phyloP scores from a whole-genome alignment of 1,140 invertebrate genomes.

The Glossosoma conforme region DNA sequence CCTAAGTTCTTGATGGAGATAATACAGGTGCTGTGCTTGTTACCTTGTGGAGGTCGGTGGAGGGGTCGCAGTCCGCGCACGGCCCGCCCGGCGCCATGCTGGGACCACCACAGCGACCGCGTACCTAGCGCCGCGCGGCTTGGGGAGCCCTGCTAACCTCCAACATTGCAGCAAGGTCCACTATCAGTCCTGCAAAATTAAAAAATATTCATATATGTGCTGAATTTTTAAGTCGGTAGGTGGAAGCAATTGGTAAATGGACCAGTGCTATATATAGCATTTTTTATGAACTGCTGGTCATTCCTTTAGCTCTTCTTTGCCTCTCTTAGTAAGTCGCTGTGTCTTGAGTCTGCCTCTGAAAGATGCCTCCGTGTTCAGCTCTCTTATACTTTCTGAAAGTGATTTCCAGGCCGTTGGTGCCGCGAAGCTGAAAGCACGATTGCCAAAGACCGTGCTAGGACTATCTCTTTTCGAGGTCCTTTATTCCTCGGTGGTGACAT shows the following conservation, averaged over 20 bases:
- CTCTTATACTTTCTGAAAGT: too few relatives aligned
- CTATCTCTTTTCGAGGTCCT: background rate
- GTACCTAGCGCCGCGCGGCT: constrained; percentile 42
- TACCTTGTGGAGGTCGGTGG: constrained; percentile 47
- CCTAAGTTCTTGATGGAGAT: background rate
- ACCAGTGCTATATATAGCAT: background rate
- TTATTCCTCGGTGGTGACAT: too few relatives aligned
- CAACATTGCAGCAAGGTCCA: background rate
- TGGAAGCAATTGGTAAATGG: too few relatives aligned
- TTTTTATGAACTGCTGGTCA: background rate
- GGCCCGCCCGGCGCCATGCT: constrained; percentile 37
- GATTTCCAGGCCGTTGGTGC: too few relatives aligned
- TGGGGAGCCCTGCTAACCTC: background rate
- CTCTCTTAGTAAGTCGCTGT: too few relatives aligned
- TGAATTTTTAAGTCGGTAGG: too few relatives aligned
- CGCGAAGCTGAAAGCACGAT: too few relatives aligned
- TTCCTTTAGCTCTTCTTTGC: too few relatives aligned
- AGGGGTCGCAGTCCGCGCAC: constrained; percentile 47
- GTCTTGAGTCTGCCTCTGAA: too few relatives aligned
- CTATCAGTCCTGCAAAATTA: background rate
- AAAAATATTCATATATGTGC: background rate
- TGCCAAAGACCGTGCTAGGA: too few relatives aligned
- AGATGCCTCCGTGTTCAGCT: too few relatives aligned
- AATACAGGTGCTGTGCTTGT: background rate
- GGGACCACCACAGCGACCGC: background rate